A percentile compares a stretch with the other conserved stretches of the same genome.
These are phyloP conservation scores for Drosophila cardini DNA, from an alignment of 1,140 invertebrate genomes.

Conservation along the genomic window DNA sequence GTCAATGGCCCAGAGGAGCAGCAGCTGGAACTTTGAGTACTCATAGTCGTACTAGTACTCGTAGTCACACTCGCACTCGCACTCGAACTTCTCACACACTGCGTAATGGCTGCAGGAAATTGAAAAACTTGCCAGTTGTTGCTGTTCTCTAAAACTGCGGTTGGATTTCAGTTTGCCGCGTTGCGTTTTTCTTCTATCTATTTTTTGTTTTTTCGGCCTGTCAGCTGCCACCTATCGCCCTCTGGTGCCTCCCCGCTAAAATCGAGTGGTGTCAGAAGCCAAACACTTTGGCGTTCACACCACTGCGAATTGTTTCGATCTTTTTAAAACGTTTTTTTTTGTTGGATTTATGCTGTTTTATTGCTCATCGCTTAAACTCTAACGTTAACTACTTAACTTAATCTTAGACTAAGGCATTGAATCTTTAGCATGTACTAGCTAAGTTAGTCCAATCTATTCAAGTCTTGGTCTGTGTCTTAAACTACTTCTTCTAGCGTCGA, in stretches of 20 bases:
- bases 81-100: slow-evolving; percentile 2
- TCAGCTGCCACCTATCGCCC: slow-evolving; percentile 32
- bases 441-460: slow-evolving; percentile 11
- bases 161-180: slow-evolving; percentile 8
- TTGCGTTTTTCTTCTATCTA: not conserved
- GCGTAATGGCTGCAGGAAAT: slow-evolving; percentile 76
- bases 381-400: not conserved
- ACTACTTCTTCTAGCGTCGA: not conserved
- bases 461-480: not conserved
- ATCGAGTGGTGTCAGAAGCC: slow-evolving; percentile 57
- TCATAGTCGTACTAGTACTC: slow-evolving; percentile 3
- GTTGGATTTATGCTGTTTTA: slow-evolving; percentile 55
- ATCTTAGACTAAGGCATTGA: slow-evolving; percentile 8
- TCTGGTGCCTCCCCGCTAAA: slow-evolving; percentile 2
- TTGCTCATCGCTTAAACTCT: slow-evolving; percentile 25
- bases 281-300: slow-evolving; percentile 55
- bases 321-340: not conserved
- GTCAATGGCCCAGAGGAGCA: slow-evolving; percentile 71
- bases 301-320: not conserved
- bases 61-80: not conserved
- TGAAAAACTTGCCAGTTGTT: slow-evolving; percentile 62
- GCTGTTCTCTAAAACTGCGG: slow-evolving; percentile 28
- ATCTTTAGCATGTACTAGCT: not conserved
- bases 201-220: slow-evolving; percentile 29
- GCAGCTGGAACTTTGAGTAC: slow-evolving; percentile 14